Percentiles rank a stretch among this genome's conserved stretches.
phyloP scores from a whole-genome alignment of 2,797 vertebrate genomes.

The Echiichthys vipera region DNA sequence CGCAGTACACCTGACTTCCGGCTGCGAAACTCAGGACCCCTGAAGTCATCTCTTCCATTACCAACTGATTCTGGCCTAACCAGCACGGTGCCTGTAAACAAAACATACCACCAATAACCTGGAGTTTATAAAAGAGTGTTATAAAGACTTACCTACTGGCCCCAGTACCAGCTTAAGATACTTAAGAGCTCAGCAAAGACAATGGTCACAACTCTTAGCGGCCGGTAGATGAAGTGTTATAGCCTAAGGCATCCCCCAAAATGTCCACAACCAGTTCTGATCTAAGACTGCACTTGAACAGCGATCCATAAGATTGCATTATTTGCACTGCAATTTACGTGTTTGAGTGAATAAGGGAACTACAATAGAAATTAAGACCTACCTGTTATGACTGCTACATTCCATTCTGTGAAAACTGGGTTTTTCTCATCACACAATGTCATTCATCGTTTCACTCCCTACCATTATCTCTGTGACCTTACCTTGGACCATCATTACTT shows the following conservation, averaged over 20 bases:
- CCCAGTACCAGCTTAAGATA: no score
- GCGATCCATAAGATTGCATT: no score
- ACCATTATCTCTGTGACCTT: no score
- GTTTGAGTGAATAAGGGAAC: neutral
- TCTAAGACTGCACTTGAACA: neutral
- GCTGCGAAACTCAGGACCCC: conserved; percentile 97
- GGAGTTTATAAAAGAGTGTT: no score
- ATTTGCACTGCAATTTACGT: neutral
- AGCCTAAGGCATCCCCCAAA: neutral
- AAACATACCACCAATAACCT: neutral
- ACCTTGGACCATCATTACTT: no score
- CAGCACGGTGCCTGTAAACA: conserved; percentile 91
- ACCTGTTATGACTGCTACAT: no score
- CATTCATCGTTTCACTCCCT: no score
- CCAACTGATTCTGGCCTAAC: conserved; percentile 95
- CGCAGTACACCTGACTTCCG: conserved; percentile 85
- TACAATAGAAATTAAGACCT: no score
- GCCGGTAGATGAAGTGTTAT: neutral
- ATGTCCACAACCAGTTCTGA: neutral
- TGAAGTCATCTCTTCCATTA: conserved; percentile 97
- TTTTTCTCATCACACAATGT: no score
- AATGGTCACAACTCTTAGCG: neutral
- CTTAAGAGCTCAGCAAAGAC: neutral
- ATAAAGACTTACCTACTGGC: no score
- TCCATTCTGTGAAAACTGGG: no score